Percentiles rank a stretch among this genome's conserved stretches.
Conservation (phyloP, 2,888 invertebrate genomes). For the Eretmocerus hayati region DNA sequence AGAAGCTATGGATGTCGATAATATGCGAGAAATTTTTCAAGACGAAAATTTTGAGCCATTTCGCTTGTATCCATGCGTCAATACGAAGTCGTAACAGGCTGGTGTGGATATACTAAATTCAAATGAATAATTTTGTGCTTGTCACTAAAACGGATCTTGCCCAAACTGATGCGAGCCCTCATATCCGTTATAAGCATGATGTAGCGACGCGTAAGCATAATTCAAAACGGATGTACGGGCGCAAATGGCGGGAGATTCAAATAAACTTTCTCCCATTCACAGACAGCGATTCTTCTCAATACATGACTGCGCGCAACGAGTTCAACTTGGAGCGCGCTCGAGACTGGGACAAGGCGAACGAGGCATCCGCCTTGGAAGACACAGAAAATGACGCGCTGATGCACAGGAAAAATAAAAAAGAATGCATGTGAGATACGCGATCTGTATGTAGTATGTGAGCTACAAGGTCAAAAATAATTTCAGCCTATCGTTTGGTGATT, state of each 20-base stretch:
- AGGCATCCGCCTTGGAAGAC: conserved; percentile 27
- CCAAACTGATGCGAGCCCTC: too few relatives aligned
- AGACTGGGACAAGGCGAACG: conserved; percentile 30
- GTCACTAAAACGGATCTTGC: too few relatives aligned
- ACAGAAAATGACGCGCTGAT: conserved; percentile 7
- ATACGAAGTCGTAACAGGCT: too few relatives aligned
- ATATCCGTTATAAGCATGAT: too few relatives aligned
- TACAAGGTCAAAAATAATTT: conserved; percentile 21
- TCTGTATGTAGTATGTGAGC: neutral
- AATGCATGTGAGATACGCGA: neutral
- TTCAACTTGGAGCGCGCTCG: too few relatives aligned
- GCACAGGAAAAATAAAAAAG: conserved; percentile 9
- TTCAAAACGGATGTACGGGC: neutral
- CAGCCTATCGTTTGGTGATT: conserved; percentile 7
- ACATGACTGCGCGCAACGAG: conserved; percentile 1
- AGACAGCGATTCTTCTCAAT: conserved; percentile 1
- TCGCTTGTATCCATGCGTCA: too few relatives aligned
- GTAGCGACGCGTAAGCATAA: neutral
- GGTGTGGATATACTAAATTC: too few relatives aligned
- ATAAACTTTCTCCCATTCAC: conserved; percentile 22
- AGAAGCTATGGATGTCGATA: too few relatives aligned
- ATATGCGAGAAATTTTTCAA: too few relatives aligned
- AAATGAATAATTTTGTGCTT: too few relatives aligned
- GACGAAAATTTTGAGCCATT: too few relatives aligned
- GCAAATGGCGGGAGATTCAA: neutral